phyloP scores from a whole-genome alignment of 2,888 invertebrate species.

The Balanococcus diminutus region DNA sequence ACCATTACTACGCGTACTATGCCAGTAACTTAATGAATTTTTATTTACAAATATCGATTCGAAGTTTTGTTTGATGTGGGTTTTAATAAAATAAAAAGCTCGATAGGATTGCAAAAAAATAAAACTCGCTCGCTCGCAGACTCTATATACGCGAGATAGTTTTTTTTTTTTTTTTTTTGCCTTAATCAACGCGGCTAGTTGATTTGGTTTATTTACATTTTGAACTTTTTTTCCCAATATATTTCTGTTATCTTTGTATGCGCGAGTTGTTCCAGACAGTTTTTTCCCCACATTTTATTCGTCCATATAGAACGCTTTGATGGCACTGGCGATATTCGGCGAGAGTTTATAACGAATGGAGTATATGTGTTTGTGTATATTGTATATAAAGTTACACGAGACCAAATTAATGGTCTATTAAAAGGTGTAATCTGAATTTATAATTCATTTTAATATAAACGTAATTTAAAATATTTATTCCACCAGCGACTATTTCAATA shows the following conservation, averaged over 20 bases:
- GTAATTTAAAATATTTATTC: conserved; percentile 24
- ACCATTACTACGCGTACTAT: no score
- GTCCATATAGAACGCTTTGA: not conserved
- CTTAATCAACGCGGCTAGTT: not conserved
- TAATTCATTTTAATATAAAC: conserved; percentile 38
- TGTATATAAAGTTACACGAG: not conserved
- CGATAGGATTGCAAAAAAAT: not conserved
- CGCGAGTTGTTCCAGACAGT: not conserved
- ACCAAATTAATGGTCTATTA: conserved; percentile 40
- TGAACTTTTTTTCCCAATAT: not conserved
- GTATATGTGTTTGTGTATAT: not conserved
- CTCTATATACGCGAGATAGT: not conserved
- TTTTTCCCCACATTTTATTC: not conserved
- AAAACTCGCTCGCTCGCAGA: not conserved
- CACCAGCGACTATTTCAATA: not conserved
- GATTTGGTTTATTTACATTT: conserved; percentile 20
- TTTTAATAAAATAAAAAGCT: not conserved
- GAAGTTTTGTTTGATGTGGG: not conserved
- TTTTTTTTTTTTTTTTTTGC: not conserved
- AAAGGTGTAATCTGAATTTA: conserved; percentile 36
- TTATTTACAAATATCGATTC: not conserved
- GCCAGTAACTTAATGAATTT: not conserved
- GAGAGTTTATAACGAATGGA: not conserved
- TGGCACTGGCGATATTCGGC: not conserved
- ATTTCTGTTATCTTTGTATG: conserved; percentile 9